Evolutionary conservation across 2,113 vertebrate genomes (phyloP).

Genomic region (Festucalex cinctus): DNA sequence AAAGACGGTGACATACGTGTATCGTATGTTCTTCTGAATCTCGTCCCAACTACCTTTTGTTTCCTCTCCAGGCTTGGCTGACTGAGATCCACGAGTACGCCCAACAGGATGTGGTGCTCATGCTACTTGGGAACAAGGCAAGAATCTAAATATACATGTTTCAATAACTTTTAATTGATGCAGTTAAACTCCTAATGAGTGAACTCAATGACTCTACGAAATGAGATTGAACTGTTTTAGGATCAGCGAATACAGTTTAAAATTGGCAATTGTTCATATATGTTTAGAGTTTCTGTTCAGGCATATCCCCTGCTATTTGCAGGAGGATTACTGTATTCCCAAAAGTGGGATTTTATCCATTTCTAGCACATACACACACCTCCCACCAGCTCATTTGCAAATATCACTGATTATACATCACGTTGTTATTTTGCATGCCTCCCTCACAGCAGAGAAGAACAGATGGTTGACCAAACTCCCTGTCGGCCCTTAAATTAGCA

Average conservation of each 20-base stretch:
- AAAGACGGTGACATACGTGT: too few species aligned
- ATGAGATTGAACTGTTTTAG: not conserved
- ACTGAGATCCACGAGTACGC: conserved; percentile 89
- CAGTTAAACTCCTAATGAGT: too few species aligned
- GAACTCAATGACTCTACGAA: too few species aligned
- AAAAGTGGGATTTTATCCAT: not conserved
- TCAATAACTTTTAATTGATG: too few species aligned
- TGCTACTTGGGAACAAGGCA: conserved; percentile 94
- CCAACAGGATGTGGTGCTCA: conserved; percentile 85
- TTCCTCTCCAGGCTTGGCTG: conserved; percentile 83
- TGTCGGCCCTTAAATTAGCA: too few species aligned
- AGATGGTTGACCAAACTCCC: conserved; percentile 23
- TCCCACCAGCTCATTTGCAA: conserved; percentile 21
- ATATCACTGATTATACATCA: conserved; percentile 7
- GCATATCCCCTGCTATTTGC: too few species aligned
- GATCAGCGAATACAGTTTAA: not conserved
- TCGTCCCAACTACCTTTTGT: conserved; percentile 1
- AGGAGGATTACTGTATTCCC: not conserved
- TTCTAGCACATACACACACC: conserved; percentile 9
- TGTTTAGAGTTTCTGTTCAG: too few species aligned
- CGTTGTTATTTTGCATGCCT: conserved; percentile 9
- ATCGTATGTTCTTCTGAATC: too few species aligned
- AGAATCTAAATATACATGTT: conserved; percentile 11
- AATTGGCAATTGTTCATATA: too few species aligned
- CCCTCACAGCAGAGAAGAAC: conserved; percentile 10